Base-by-base conservation (phyloP, 92 coral and sea anemone genomes). In the Epizoanthus stellaris region DNA sequence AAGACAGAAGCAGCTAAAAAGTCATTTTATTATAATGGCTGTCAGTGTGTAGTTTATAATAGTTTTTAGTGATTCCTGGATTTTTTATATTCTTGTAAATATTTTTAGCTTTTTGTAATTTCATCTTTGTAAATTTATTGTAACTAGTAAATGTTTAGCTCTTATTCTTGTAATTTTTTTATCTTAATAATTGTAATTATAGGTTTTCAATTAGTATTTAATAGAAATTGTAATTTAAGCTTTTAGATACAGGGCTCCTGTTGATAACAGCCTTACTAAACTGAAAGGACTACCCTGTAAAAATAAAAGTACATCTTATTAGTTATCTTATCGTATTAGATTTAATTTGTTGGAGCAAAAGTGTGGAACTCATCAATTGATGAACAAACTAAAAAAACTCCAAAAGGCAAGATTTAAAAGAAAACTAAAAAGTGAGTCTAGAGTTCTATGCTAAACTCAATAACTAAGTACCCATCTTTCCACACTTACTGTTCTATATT, bases 31-130 rank as follows among this genome's bases (percentile, higher is more conserved):
- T 30, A 30, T 30, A 30, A 30, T 30, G 40, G 30, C 11, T 75
- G 70, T 53, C 59, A 73, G 6, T 83, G 87, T 72, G 67, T 20
- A 3, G 73, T 59, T 16, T 73, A 21, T 84, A 84, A 84, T 54
- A 68, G 38, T 68, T 34, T 68, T 68, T 30, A 68, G 9, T 34
- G 38, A 34, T 67, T 34, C 38, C 4, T 67, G 25, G 25, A 23
- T 67, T 67, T 67, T 67, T 30, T 12, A 7, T 3, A 7, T n/a
- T n/a, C 16, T 68, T 68, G 34, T 68, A 30, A 68, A 68, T 1
- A 68, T 30, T 68, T n/a, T 13, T 65, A 65, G 30, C 8, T 65
- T 65, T 65, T 20, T 19, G 70, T 0, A 38, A 19, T 65, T 65
- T 65, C 0, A 65, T 17, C 1, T 65, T 12, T 65, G 36, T 30